These are phyloP conservation scores for Cetonia aurata DNA, from an alignment of 2,888 invertebrate genomes.

Conservation along the genomic window DNA sequence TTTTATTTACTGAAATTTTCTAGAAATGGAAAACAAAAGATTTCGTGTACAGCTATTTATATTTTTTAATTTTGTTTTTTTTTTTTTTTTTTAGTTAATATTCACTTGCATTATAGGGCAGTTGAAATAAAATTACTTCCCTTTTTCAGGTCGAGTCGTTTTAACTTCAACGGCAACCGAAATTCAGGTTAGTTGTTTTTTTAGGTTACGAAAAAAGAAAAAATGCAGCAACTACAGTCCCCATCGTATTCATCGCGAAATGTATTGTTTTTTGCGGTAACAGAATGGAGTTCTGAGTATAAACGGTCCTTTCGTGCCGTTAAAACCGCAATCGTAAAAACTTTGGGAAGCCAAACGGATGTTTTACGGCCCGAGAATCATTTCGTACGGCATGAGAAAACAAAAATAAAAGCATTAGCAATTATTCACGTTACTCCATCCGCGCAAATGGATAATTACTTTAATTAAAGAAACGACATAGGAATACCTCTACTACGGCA, in stretches of 20 bases:
- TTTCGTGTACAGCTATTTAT: too few relatives aligned
- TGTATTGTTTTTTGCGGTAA: slow-evolving; percentile 9
- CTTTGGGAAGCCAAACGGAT: slow-evolving; percentile 26
- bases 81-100: too few relatives aligned
- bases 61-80: too few relatives aligned
- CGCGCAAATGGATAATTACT: slow-evolving; percentile 20
- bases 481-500: slow-evolving; percentile 1
- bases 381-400: slow-evolving; percentile 11
- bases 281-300: neutral
- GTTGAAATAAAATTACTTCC: too few relatives aligned
- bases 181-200: slow-evolving; percentile 1
- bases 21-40: too few relatives aligned
- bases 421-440: slow-evolving; percentile 25
- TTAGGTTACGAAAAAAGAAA: neutral
- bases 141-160: too few relatives aligned
- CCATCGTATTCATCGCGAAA: neutral
- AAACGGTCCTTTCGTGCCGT: slow-evolving; percentile 1
- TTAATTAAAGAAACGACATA: slow-evolving; percentile 18
- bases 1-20: too few relatives aligned
- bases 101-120: too few relatives aligned
- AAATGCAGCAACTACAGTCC: neutral
- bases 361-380: slow-evolving; percentile 7
- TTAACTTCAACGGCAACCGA: neutral
- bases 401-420: slow-evolving; percentile 24
- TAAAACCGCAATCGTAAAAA: slow-evolving; percentile 4